Evolutionary conservation across 2,888 invertebrate species (phyloP).

Genomic region (Cephus pulcher): DNA sequence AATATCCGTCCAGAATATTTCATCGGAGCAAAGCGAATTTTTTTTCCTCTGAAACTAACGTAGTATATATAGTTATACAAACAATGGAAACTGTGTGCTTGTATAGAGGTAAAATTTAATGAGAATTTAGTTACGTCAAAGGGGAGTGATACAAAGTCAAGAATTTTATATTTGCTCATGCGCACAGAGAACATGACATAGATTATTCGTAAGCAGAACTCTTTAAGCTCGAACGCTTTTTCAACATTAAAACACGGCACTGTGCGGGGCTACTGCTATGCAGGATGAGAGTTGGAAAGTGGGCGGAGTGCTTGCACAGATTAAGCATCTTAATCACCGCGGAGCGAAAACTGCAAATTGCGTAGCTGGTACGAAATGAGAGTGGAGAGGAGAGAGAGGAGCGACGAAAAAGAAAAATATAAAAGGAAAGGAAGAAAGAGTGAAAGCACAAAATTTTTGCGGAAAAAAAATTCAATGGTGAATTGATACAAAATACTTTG

Average conservation of each 20-base stretch:
- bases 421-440: conserved; percentile 28
- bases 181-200: not conserved
- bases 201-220: conserved; percentile 11
- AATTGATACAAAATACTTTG: too few relatives aligned
- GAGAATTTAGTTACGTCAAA: not conserved
- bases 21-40: not conserved
- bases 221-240: conserved; percentile 32
- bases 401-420: conserved; percentile 14
- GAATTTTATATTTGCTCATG: not conserved
- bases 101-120: not conserved
- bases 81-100: not conserved
- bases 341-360: conserved; percentile 54
- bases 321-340: conserved; percentile 53
- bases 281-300: conserved; percentile 13
- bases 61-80: not conserved
- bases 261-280: not conserved
- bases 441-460: conserved; percentile 27
- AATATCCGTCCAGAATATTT: not conserved
- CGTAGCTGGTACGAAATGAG: conserved; percentile 44
- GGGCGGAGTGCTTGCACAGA: conserved; percentile 34
- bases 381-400: conserved; percentile 33
- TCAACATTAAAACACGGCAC: conserved; percentile 26
- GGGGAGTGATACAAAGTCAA: not conserved
- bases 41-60: not conserved
- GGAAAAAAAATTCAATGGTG: not conserved